These are phyloP conservation scores for Saturnia japonica DNA, from an alignment of 2,888 invertebrate genomes.

Conservation along the genomic window DNA sequence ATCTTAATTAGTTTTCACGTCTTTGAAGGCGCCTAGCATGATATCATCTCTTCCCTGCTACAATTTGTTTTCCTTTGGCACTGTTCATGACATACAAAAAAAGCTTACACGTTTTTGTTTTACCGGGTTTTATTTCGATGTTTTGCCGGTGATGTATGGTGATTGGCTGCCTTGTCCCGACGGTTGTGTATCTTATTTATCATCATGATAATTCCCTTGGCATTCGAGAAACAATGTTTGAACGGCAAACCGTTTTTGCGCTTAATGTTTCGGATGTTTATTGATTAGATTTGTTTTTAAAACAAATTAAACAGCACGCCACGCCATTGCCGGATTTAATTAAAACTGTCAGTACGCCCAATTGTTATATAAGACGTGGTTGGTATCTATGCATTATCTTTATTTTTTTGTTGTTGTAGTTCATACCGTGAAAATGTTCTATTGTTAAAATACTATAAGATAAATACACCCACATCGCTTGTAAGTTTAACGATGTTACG, in stretches of 20 bases:
- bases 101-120: conserved; percentile 69
- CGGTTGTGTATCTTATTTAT: conserved; percentile 76
- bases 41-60: conserved; percentile 78
- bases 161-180: conserved; percentile 77
- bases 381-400: conserved; percentile 58
- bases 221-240: conserved; percentile 72
- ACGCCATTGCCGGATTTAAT: conserved; percentile 65
- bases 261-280: conserved; percentile 65
- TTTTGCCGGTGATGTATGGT: conserved; percentile 77
- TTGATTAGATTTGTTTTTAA: conserved; percentile 69
- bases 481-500: conserved; percentile 63
- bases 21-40: conserved; percentile 77
- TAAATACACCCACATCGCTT: conserved; percentile 59
- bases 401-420: conserved; percentile 55
- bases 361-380: conserved; percentile 46
- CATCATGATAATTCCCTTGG: conserved; percentile 75
- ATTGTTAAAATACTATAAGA: conserved; percentile 63
- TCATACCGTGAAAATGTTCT: conserved; percentile 62
- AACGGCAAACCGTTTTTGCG: conserved; percentile 57
- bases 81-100: conserved; percentile 66
- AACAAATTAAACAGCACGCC: conserved; percentile 61
- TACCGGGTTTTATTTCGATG: conserved; percentile 71
- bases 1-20: conserved; percentile 82
- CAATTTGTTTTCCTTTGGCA: conserved; percentile 80
- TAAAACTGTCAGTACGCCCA: conserved; percentile 58